Evolutionary conservation across 2,888 invertebrate species (phyloP), one percentile per base, ranked within the genome.

Genomic region (Andrena fulva): DNA sequence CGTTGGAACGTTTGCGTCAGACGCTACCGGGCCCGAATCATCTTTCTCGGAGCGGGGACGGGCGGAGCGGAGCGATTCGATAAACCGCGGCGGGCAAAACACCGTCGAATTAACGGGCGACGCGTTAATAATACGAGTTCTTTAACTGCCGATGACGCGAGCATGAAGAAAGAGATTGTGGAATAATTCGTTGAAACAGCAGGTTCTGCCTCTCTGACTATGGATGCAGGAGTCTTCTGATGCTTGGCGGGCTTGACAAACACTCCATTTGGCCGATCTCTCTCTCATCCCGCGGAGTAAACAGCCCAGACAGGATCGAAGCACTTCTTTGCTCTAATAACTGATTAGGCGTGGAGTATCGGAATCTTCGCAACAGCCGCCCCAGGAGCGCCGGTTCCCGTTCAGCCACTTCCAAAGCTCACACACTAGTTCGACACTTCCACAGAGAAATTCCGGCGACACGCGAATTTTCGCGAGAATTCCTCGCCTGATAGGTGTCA

Each of bases 51-150:
- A 3, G 10, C n/a, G 10, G 10, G 24, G 56, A 4, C 54, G 52
- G 20, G 54, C 54, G 24, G 56, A 27, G 56, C 66, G 66, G 29
- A 3, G 42, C 12, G 48, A 66, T 48, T 48, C 50, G 66, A 66
- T 66, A 50, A 50, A 66, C 66, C 66, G 56, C 20, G 24, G 24
- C 10, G 4, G 27, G 10, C 27, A 56, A 27, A 56, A 56, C 20
- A 24, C 56, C 56, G 24, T 27, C 8, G 24, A 56, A 27, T 56
- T 56, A 27, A 56, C 54, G 54, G 3, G 27, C 3, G 24, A 10
- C 56, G 56, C 27, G 20, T 27, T 24, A 56, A 56, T 24, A 27
- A 27, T 27, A 27, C 56, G 56, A 27, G 24, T 24, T 56, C 10
- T 27, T 27, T 4, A 56, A 56, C 4, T 24, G 56, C 24, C 56